These are phyloP conservation scores for Drosophila conformis DNA, from an alignment of 2,888 invertebrate species.

Conservation along the genomic window DNA sequence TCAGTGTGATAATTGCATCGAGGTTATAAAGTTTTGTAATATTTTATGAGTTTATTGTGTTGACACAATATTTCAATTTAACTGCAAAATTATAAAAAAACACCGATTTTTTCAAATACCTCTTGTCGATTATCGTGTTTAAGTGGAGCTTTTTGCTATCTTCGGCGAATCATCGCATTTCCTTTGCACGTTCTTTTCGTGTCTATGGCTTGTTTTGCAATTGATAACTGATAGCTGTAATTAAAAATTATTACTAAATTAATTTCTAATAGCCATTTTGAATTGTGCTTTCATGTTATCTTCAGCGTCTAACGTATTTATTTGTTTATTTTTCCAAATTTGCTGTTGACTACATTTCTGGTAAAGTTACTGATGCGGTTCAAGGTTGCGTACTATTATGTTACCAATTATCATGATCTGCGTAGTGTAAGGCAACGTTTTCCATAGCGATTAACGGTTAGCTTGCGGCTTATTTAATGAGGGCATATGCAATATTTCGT, in stretches of 20 bases:
- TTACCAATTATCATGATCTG: slow-evolving; percentile 27
- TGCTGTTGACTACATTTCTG: slow-evolving; percentile 23
- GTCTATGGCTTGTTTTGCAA: slow-evolving; percentile 35
- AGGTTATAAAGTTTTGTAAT: slow-evolving; percentile 69
- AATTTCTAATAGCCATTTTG: slow-evolving; percentile 31
- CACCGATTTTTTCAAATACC: not conserved
- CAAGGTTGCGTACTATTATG: slow-evolving; percentile 43
- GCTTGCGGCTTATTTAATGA: not conserved
- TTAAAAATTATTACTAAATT: slow-evolving; percentile 49
- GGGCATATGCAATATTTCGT: not conserved
- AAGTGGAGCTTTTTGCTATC: slow-evolving; percentile 11
- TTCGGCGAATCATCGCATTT: slow-evolving; percentile 21
- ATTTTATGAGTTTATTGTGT: slow-evolving; percentile 62
- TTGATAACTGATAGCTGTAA: slow-evolving; percentile 28
- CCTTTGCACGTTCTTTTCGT: slow-evolving; percentile 45
- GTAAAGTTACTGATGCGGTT: slow-evolving; percentile 29
- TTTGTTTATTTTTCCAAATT: slow-evolving; percentile 16
- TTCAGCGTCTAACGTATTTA: slow-evolving; percentile 17
- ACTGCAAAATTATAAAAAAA: slow-evolving; percentile 24
- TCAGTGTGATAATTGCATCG: slow-evolving; percentile 56
- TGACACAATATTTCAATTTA: slow-evolving; percentile 31
- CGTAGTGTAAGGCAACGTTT: slow-evolving; percentile 9
- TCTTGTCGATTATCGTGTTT: slow-evolving; percentile 6
- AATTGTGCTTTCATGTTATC: slow-evolving; percentile 35
- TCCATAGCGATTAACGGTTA: slow-evolving; percentile 2